Evolutionary conservation across 92 coral and sea anemone species (phyloP).

Genomic region (Zoanthus sansibaricus): DNA sequence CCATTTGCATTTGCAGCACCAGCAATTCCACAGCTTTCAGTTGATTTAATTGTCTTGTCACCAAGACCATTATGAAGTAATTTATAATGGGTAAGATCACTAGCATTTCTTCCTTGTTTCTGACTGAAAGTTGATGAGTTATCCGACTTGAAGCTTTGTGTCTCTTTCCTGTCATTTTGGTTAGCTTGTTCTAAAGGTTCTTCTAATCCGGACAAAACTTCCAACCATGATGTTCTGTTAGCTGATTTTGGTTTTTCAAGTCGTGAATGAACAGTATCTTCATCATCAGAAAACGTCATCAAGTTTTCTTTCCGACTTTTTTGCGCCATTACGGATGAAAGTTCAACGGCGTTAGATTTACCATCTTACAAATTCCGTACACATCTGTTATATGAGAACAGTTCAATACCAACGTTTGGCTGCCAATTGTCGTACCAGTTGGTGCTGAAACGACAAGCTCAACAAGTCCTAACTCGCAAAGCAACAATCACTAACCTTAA

Average conservation of each 20-base stretch:
- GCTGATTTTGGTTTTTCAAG: constrained; percentile 29
- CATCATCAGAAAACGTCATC: constrained; percentile 82
- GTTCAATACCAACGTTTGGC: not conserved
- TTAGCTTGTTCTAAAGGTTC: not conserved
- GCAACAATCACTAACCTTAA: not conserved
- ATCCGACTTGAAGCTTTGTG: not conserved
- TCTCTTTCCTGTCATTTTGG: not conserved
- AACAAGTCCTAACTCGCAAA: not conserved
- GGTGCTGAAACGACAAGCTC: constrained; percentile 29
- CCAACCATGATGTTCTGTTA: constrained; percentile 65
- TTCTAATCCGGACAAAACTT: constrained; percentile 71
- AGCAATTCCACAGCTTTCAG: not conserved
- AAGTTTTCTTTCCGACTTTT: constrained; percentile 54
- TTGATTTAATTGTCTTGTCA: not conserved
- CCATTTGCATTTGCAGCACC: not conserved
- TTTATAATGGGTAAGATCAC: not conserved
- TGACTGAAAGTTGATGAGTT: not conserved
- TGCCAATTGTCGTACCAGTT: not conserved
- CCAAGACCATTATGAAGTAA: no score
- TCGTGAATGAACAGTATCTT: constrained; percentile 51
- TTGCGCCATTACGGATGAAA: constrained; percentile 42
- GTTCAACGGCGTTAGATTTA: not conserved
- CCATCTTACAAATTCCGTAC: not conserved
- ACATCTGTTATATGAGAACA: not conserved
- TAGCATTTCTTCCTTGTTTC: not conserved